Conservation (phyloP, 2,797 vertebrate genomes). For the Melanotaenia trifasciata region DNA sequence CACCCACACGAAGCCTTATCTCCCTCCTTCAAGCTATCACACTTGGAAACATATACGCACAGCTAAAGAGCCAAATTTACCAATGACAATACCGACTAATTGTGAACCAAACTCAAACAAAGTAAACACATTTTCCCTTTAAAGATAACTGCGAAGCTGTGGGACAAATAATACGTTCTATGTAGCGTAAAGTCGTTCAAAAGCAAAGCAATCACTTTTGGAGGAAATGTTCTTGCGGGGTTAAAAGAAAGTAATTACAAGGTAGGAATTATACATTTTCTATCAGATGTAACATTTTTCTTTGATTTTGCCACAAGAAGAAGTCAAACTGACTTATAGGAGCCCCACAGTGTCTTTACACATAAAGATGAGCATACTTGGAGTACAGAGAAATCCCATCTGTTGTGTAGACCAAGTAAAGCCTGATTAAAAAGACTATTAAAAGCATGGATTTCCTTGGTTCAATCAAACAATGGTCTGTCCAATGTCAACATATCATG, state of each 20-base stretch:
- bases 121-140: conserved; percentile 47
- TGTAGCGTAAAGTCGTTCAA: conserved; percentile 10
- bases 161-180: conserved; percentile 17
- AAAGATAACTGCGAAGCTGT: conserved; percentile 40
- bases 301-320: conserved; percentile 24
- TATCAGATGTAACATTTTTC: conserved; percentile 14
- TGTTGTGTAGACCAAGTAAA: background rate
- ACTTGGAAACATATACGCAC: conserved; percentile 28
- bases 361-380: background rate
- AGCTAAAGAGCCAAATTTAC: conserved; percentile 29
- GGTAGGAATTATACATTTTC: conserved; percentile 8
- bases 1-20: conserved; percentile 49
- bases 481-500: conserved; percentile 3
- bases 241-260: conserved; percentile 28
- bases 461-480: conserved; percentile 1
- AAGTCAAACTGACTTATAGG: background rate
- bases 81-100: conserved; percentile 60
- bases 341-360: conserved; percentile 5
- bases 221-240: background rate
- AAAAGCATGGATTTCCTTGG: background rate
- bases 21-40: conserved; percentile 39
- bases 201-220: conserved; percentile 14
- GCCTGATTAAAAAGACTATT: background rate
- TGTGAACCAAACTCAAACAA: conserved; percentile 37
- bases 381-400: conserved; percentile 1